Evolutionary conservation across 2,888 invertebrate species (phyloP).

Genomic region (Terebella lapidaria): DNA sequence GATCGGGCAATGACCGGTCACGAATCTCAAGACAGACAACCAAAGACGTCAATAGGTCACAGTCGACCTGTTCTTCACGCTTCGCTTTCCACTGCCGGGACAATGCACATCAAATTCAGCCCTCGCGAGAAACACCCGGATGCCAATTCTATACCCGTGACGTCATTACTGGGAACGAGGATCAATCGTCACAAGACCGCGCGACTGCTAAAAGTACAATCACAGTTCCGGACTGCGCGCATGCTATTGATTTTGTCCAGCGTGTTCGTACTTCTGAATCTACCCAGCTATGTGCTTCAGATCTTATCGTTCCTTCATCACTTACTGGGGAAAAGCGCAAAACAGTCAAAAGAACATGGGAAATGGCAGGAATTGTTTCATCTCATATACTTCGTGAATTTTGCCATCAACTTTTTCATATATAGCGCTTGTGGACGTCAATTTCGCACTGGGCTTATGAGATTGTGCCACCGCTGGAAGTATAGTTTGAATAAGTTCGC

Average conservation of each 20-base stretch:
- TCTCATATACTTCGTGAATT: slow-evolving; percentile 20
- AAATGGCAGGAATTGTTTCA: slow-evolving; percentile 19
- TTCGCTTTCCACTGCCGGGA: slow-evolving; percentile 16
- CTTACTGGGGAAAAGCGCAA: neutral
- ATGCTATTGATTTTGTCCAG: slow-evolving; percentile 40
- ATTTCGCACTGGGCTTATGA: slow-evolving; percentile 16
- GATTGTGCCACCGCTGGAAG: neutral
- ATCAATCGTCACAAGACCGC: too few species aligned
- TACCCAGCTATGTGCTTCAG: slow-evolving; percentile 41
- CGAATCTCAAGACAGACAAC: too few species aligned
- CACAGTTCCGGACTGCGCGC: slow-evolving; percentile 19
- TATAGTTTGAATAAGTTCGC: too few species aligned
- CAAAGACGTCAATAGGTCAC: neutral
- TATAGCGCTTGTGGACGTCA: slow-evolving; percentile 24
- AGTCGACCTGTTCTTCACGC: slow-evolving; percentile 10
- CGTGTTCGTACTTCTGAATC: slow-evolving; percentile 36
- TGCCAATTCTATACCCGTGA: neutral
- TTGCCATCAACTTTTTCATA: slow-evolving; percentile 25
- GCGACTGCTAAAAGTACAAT: slow-evolving; percentile 1
- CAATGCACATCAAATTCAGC: slow-evolving; percentile 16
- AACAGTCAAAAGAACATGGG: neutral
- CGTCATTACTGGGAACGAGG: neutral
- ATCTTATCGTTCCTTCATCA: slow-evolving; percentile 11
- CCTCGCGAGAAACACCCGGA: neutral
- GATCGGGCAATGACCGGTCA: too few species aligned